Base-by-base conservation (phyloP, 2,113 vertebrate genomes). In the Limanda limanda region DNA sequence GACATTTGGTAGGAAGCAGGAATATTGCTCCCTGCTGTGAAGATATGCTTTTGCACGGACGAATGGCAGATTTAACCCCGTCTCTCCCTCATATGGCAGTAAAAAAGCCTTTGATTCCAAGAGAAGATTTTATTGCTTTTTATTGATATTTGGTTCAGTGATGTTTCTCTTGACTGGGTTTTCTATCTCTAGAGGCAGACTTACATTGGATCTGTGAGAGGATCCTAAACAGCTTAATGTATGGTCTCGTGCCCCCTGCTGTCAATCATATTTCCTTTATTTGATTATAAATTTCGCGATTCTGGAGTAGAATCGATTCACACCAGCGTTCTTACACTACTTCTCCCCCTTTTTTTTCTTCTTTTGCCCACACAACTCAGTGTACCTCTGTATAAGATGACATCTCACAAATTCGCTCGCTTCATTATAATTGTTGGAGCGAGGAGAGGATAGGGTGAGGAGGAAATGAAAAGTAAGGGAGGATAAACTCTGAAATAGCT, bases 371-470 rank as follows among this genome's bases (percentile, higher is more conserved):
- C 52, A 18, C 45, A 27, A 51, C 54, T 69, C 37, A 3, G 2
- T 74, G n/a, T 47, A 11, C 6, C 57, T 70, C 81, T 45, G 31
- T 58, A 70, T 63, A 48, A 74, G 74, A 81, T 64, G 40, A 68
- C 72, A 51, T 76, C 59, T 85, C 75, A 68, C 85, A 82, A 75
- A 86, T 79, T 82, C 82, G 71, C 56, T 61, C 65, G 62, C 63
- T 54, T 88, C 62, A 74, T 81, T 85, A 57, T 88, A 88, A 88
- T 85, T 84, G 81, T 76, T 63, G 40, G 37, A 74, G 35, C 58
- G 68, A 55, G 70, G 37, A 52, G 47, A 67, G 64, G 15, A 31
- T 18, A 54, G 60, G 21, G 25, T 12, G 47, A 54, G 5, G 68
- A 47, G 45, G 9, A 74, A 70, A 72, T 58, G 10, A 9, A 37